Base-by-base conservation (phyloP, 2,888 invertebrate genomes). In the Schizotus pectinicornis region DNA sequence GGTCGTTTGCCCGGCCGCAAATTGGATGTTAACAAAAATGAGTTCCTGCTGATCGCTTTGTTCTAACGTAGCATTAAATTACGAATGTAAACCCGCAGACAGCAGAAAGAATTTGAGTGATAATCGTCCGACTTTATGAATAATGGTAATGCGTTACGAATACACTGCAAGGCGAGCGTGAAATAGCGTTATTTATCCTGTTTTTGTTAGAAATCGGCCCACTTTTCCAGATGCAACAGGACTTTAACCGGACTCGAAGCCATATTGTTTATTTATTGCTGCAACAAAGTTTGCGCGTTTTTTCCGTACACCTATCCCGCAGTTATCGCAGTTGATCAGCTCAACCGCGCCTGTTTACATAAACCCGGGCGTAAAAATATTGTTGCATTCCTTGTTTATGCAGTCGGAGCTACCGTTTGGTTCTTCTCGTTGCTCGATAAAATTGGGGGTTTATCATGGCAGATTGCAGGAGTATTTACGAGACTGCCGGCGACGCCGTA, bases 321-420 rank as follows among this genome's bases (percentile, higher is more conserved):
- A 46, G 47, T 56, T 12, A 7, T 43, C 33, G 7, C 34, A 7
- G 48, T 47, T 50, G 54, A 48, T 60, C 62, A 60, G 58, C 59
- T 52, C 41, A 59, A 64, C 62, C 64, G 59, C 61, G 56, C 64
- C 64, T 57, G 54, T 38, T 62, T 62, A 59, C 56, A 59, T 62
- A 62, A 64, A 64, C 61, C 61, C 57, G 56, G 51, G 54, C 56
- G 62, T 48, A 64, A 62, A 64, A 64, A 64, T 63, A 55, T 57
- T 53, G 48, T 56, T 63, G 59, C 56, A 61, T 59, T 61, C 43
- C 56, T 63, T 51, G 52, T 64, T 56, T 61, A 64, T 59, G 61
- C 57, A 52, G 56, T 45, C 54, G 53, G 49, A 54, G 59, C 63
- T 64, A 64, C 63, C 57, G 63, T 64, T 64, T 56, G 54, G 59